Evolutionary conservation across 2,888 invertebrate genomes (phyloP).

Genomic region (Bruchidius siliquastri): DNA sequence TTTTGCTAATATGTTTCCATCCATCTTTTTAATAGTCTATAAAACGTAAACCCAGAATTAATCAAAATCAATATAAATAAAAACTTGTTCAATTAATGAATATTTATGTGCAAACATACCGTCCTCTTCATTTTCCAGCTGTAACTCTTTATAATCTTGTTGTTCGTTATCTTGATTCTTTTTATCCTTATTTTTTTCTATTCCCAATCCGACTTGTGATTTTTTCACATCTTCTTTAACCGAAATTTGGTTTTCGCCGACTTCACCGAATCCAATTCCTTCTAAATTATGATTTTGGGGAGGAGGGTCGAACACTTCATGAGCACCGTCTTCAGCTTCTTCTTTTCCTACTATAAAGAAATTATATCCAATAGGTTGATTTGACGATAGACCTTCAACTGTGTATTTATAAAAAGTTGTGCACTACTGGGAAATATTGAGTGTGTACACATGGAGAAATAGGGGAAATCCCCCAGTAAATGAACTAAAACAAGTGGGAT

Average conservation of each 20-base stretch:
- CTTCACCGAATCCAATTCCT: slow-evolving; percentile 29
- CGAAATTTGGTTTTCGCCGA: slow-evolving; percentile 23
- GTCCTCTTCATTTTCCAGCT: slow-evolving; percentile 43
- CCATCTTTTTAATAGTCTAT: too few species aligned
- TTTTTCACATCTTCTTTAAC: slow-evolving; percentile 28
- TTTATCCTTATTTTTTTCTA: slow-evolving; percentile 22
- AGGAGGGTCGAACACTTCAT: slow-evolving; percentile 39
- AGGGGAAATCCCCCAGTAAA: too few species aligned
- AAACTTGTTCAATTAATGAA: too few species aligned
- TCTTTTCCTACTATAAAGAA: slow-evolving; percentile 20
- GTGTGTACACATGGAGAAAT: too few species aligned
- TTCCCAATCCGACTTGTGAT: slow-evolving; percentile 30
- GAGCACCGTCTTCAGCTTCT: slow-evolving; percentile 41
- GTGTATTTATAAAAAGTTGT: too few species aligned
- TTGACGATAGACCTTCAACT: neutral
- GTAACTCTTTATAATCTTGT: slow-evolving; percentile 29
- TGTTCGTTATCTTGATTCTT: slow-evolving; percentile 32
- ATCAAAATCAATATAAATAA: too few species aligned
- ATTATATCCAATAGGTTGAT: neutral
- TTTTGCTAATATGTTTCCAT: too few species aligned
- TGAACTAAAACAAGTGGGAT: too few species aligned
- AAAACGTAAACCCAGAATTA: too few species aligned
- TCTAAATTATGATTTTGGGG: slow-evolving; percentile 22
- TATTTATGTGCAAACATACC: slow-evolving; percentile 36
- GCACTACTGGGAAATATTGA: too few species aligned